Evolutionary conservation across 2,888 invertebrate species (phyloP).

Genomic region (Spodoptera exigua): DNA sequence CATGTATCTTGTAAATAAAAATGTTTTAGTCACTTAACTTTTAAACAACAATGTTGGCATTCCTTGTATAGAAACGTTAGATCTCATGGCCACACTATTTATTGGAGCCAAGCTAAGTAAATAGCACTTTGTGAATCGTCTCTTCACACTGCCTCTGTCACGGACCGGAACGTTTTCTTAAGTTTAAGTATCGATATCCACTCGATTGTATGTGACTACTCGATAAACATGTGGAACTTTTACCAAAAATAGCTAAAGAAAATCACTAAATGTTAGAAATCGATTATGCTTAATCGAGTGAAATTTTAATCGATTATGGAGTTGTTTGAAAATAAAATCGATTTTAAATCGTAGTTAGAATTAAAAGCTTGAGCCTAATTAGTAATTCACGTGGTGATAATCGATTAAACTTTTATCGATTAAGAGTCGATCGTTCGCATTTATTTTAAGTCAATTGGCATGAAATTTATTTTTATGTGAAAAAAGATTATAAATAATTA

Average conservation of each 20-base stretch:
- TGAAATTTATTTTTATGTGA: conserved; percentile 57
- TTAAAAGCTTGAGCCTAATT: conserved; percentile 12
- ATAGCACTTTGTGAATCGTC: conserved; percentile 31
- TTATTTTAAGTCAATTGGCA: conserved; percentile 42
- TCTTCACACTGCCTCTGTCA: conserved; percentile 52
- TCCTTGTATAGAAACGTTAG: conserved; percentile 57
- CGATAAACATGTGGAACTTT: conserved; percentile 48
- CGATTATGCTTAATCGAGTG: conserved; percentile 33
- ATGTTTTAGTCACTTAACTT: conserved; percentile 57
- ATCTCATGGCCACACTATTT: conserved; percentile 43
- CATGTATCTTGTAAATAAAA: conserved; percentile 58
- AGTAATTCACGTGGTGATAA: conserved; percentile 2
- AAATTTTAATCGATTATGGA: conserved; percentile 27
- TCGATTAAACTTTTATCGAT: conserved; percentile 35
- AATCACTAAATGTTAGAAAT: conserved; percentile 40
- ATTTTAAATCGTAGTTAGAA: conserved; percentile 15
- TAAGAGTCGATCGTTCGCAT: conserved; percentile 23
- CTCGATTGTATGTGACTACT: conserved; percentile 47
- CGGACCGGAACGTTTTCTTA: conserved; percentile 35
- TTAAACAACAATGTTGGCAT: conserved; percentile 55
- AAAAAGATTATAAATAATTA: conserved; percentile 59
- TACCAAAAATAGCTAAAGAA: conserved; percentile 56
- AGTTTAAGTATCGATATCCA: conserved; percentile 45
- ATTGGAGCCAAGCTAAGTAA: conserved; percentile 46
- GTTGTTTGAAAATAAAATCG: conserved; percentile 1